These are phyloP conservation scores for Sebastes oblongus DNA, from an alignment of 2,797 vertebrate genomes.

Conservation along the genomic window DNA sequence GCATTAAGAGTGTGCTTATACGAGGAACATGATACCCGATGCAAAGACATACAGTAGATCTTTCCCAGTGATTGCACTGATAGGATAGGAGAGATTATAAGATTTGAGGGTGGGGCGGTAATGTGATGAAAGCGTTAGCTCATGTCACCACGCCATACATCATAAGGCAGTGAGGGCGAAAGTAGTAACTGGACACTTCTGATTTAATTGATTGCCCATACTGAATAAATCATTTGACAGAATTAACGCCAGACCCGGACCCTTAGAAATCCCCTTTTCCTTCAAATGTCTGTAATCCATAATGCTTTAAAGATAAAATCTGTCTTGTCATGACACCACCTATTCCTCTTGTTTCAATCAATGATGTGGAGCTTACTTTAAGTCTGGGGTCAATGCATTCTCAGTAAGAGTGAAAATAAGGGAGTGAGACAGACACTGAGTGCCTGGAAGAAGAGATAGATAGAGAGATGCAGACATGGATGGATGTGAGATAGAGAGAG, in stretches of 20 bases:
- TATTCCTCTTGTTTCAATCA: conserved; percentile 64
- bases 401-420: conserved; percentile 43
- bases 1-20: not conserved
- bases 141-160: conserved; percentile 52
- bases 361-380: conserved; percentile 60
- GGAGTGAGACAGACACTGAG: conserved; percentile 18
- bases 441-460: conserved; percentile 7
- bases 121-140: conserved; percentile 67
- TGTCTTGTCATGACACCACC: conserved; percentile 58
- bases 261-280: conserved; percentile 45
- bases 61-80: conserved; percentile 34
- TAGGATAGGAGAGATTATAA: conserved; percentile 34
- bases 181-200: conserved; percentile 54
- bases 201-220: conserved; percentile 65
- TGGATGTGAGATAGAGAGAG: not conserved
- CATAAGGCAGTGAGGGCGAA: conserved; percentile 32
- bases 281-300: conserved; percentile 71
- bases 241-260: conserved; percentile 44
- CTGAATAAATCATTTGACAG: conserved; percentile 65
- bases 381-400: conserved; percentile 58
- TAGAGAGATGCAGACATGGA: not conserved
- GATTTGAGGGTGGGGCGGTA: conserved; percentile 42
- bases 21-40: not conserved
- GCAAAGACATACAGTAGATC: conserved; percentile 19
- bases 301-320: conserved; percentile 66